These are phyloP conservation scores for Zygaena filipendulae DNA, from an alignment of 2,888 invertebrate species.

Conservation along the genomic window DNA sequence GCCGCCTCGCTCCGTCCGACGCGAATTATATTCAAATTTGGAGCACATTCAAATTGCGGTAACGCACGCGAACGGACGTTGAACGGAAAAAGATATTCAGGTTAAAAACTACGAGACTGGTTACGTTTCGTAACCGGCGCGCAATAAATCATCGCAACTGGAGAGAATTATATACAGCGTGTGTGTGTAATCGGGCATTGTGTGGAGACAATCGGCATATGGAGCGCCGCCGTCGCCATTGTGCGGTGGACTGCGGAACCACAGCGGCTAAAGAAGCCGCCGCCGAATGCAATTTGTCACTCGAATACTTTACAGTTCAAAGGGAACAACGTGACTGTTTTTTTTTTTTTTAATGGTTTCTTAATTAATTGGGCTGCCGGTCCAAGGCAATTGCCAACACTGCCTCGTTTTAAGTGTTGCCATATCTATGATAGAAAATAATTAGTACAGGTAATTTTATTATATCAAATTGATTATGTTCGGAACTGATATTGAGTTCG, in stretches of 20 bases:
- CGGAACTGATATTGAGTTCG: no score
- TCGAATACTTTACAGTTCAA: slow-evolving; percentile 23
- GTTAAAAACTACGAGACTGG: slow-evolving; percentile 22
- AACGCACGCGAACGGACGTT: slow-evolving; percentile 57
- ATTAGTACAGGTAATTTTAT: slow-evolving; percentile 22
- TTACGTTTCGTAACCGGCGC: slow-evolving; percentile 47
- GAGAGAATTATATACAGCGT: slow-evolving; percentile 50
- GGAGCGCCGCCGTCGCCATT: slow-evolving; percentile 34
- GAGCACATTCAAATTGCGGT: slow-evolving; percentile 63
- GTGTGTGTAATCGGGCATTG: slow-evolving; percentile 57
- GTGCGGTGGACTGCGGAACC: slow-evolving; percentile 22
- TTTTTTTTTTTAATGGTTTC: slow-evolving; percentile 39
- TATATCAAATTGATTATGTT: slow-evolving; percentile 26
- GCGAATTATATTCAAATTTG: slow-evolving; percentile 65
- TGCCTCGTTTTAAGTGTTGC: not conserved
- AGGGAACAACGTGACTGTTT: slow-evolving; percentile 50
- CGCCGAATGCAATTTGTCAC: slow-evolving; percentile 47
- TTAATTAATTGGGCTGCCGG: slow-evolving; percentile 55
- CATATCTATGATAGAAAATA: slow-evolving; percentile 1
- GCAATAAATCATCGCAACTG: slow-evolving; percentile 62
- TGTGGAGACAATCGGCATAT: slow-evolving; percentile 40
- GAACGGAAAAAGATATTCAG: slow-evolving; percentile 45
- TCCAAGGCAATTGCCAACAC: slow-evolving; percentile 1
- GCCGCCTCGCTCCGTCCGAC: no score
- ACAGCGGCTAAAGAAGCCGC: slow-evolving; percentile 40